Evolutionary conservation across 2,797 vertebrate species (phyloP), one percentile per base, ranked within the genome.

Genomic region (Fundulus diaphanus): DNA sequence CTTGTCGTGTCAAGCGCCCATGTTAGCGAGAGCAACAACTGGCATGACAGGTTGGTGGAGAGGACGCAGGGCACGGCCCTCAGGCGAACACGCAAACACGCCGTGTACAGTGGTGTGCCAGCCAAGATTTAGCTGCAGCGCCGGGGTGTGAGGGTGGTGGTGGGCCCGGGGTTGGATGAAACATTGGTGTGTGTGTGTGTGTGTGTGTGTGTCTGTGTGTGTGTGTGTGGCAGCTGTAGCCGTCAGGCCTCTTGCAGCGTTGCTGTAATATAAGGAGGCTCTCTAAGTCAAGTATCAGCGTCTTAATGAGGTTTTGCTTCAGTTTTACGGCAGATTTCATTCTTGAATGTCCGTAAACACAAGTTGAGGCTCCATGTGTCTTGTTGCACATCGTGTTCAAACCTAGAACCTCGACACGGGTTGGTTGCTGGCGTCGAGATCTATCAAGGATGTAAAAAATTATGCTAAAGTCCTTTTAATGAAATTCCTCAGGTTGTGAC

Each of bases 21-120:
- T 82, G 90, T 90, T 90, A 86, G 91, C 85, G 78, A 87, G 90
- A 89, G 90, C 93, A 92, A 92, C 91, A 93, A 92, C 93, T 93
- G 91, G 90, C 93, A 75, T 59, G 90, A 82, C 90, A 94, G 92
- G 90, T 89, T 93, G 89, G 79, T 83, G 85, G 68, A 71, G 85
- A 71, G 80, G 80, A 82, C 70, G 78, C 54, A 81, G 76, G 89
- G 82, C 83, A 74, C 16, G 51, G 91, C 91, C 87, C 75, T 48
- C 72, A 79, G 87, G 84, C 90, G 22, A 79, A 51, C 79, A 74
- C 73, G 81, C 85, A 82, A 72, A 72, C 80, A 80, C 76, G 78
- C 70, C 37, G 76, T 84, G 88, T 85, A 82, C 77, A 83, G 84
- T 83, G 76, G 82, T 88, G 84, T 82, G 85, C 74, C 59, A 81